Conservation (phyloP, 2,113 vertebrate species). For the Varanus komodoensis region DNA sequence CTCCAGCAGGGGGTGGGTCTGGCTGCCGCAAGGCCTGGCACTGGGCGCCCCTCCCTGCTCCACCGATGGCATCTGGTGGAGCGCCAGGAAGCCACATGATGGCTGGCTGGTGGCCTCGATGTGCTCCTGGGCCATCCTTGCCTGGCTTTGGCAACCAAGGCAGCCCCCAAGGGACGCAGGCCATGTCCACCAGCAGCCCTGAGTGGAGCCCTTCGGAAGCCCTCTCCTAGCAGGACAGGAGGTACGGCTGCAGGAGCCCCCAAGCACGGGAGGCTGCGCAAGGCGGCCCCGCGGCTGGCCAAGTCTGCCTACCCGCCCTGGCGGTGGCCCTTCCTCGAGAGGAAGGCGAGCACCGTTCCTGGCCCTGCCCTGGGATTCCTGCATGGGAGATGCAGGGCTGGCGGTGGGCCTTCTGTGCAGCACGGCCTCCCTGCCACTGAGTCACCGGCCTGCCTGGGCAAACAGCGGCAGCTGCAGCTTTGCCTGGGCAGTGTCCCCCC, state of each 20-base stretch:
- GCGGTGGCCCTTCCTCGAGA: too few relatives aligned
- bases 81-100: neutral
- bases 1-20: neutral
- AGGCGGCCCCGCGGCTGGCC: too few relatives aligned
- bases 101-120: neutral
- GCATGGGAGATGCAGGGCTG: neutral
- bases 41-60: neutral
- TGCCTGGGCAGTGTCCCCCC: too few relatives aligned
- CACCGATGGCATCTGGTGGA: neutral
- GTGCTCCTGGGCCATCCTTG: neutral
- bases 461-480: too few relatives aligned
- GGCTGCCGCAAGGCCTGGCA: neutral
- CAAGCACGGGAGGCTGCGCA: neutral
- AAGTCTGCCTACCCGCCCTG: too few relatives aligned
- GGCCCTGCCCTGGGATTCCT: neutral
- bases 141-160: neutral
- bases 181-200: neutral
- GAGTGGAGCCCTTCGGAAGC: too few relatives aligned
- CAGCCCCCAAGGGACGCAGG: neutral
- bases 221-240: neutral
- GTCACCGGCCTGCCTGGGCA: too few relatives aligned
- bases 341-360: too few relatives aligned
- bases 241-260: neutral
- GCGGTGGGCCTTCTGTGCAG: neutral
- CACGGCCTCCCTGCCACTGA: neutral